A percentile compares a stretch with the other conserved stretches of the same genome.
These are phyloP conservation scores for Sparus aurata DNA, from an alignment of 2,797 vertebrate species.

Conservation along the genomic window DNA sequence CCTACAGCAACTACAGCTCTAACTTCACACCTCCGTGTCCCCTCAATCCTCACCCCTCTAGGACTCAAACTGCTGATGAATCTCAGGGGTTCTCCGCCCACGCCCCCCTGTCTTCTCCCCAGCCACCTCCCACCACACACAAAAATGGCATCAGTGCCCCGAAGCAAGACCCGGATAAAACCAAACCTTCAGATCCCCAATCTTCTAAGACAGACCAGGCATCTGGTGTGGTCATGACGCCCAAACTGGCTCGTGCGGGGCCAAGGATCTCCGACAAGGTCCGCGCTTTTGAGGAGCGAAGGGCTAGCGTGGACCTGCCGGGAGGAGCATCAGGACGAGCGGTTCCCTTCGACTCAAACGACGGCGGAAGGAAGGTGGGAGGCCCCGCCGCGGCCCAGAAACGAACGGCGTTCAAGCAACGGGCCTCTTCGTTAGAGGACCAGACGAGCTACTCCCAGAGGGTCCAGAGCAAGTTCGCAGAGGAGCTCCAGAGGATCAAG, in stretches of 20 bases:
- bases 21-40: slow-evolving; percentile 64
- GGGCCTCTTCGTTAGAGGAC: slow-evolving; percentile 93
- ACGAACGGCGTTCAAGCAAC: slow-evolving; percentile 89
- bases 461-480: slow-evolving; percentile 89
- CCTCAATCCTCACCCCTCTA: slow-evolving; percentile 69
- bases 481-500: slow-evolving; percentile 94
- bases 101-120: slow-evolving; percentile 53
- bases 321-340: slow-evolving; percentile 84
- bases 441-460: slow-evolving; percentile 86
- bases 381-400: slow-evolving; percentile 74
- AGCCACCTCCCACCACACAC: slow-evolving; percentile 74
- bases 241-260: slow-evolving; percentile 86
- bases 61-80: slow-evolving; percentile 68
- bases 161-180: slow-evolving; percentile 83
- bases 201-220: slow-evolving; percentile 82
- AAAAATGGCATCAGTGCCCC: slow-evolving; percentile 81
- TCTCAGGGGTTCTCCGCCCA: slow-evolving; percentile 41
- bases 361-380: slow-evolving; percentile 66
- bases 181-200: slow-evolving; percentile 80
- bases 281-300: slow-evolving; percentile 90
- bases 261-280: slow-evolving; percentile 92
- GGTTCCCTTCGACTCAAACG: slow-evolving; percentile 84
- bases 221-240: slow-evolving; percentile 78
- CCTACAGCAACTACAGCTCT: slow-evolving; percentile 49
- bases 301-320: slow-evolving; percentile 65